These are phyloP conservation scores for Enoplosus armatus DNA, from an alignment of 2,797 vertebrate genomes.

Conservation along the genomic window DNA sequence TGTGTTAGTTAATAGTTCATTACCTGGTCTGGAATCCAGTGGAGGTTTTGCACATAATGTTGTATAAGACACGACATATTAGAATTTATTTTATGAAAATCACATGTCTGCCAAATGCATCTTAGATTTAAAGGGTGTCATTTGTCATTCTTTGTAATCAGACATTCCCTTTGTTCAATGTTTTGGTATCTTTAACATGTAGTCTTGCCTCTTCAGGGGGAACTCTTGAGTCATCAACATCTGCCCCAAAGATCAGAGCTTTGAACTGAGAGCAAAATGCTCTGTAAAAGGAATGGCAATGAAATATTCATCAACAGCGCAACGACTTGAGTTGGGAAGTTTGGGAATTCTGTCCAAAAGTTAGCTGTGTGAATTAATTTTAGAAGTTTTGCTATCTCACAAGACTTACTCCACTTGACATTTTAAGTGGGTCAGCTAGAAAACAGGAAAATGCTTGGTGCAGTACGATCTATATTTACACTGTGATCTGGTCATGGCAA, in stretches of 20 bases:
- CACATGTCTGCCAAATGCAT: background rate
- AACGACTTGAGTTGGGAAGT: constrained; percentile 29
- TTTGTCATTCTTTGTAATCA: constrained; percentile 67
- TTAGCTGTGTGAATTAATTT: constrained; percentile 38
- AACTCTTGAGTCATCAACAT: constrained; percentile 58
- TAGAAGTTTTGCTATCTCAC: constrained; percentile 4
- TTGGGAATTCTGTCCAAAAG: constrained; percentile 39
- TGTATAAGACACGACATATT: background rate
- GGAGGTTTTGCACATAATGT: background rate
- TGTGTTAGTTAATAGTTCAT: background rate
- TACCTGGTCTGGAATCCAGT: background rate
- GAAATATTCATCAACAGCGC: constrained; percentile 67
- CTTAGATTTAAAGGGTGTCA: constrained; percentile 6
- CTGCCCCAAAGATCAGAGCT: constrained; percentile 60
- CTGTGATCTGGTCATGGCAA: constrained; percentile 18
- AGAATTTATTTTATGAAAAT: constrained; percentile 1
- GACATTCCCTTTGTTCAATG: constrained; percentile 64
- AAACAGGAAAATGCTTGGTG: constrained; percentile 8
- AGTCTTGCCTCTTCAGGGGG: constrained; percentile 26
- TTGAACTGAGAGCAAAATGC: constrained; percentile 54
- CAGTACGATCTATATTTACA: constrained; percentile 25
- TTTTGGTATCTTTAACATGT: constrained; percentile 39
- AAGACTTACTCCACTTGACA: constrained; percentile 21
- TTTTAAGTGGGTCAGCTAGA: constrained; percentile 57
- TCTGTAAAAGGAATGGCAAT: constrained; percentile 33